Base-by-base conservation (phyloP, 1,140 invertebrate species). In the Acromyrmex heyeri region DNA sequence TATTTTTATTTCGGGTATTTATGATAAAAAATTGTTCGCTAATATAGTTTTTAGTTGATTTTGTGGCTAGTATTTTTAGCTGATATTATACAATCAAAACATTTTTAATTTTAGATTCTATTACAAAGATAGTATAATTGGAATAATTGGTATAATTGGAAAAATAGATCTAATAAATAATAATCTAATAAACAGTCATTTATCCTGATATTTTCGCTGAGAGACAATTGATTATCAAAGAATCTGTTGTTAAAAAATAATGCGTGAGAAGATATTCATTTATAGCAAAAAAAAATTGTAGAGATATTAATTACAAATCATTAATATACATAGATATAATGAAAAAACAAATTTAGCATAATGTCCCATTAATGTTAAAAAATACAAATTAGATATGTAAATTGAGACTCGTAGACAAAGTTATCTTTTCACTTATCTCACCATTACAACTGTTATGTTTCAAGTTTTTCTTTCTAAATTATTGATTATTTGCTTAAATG, bases 401-500 rank as follows among this genome's bases (percentile, higher is more conserved):
- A 69, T 65, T 67, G 14, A 88, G n/a, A 61, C 55, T 86, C 73
- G 79, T 87, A 64, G 16, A 48, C 59, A 50, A 64, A 8, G 69
- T 88, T 72, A 73, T 48, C 27, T 88, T 82, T 78, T 77, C n/a
- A 44, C 7, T 27, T 34, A 70, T 88, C 85, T 88, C 57, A 61
- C 81, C 48, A 72, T 73, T 88, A 88, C 27, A 21, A 18, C 3
- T 44, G 10, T 7, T 44, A 7, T 48, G 72, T 79, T 88, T 69
- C 86, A 59, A 59, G 55, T 76, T 76, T 88, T 59, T 59, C 76
- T 57, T 10, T 44, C 62, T 69, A 70, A 88, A 89, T 88, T 65
- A 50, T 73, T 81, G 79, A 88, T 85, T 69, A 69, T 83, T 53
- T 21, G 55, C 70, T 87, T 77, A 77, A 50, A 72, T 44, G 64